phyloP scores from a whole-genome alignment of 1,140 invertebrate genomes.

The Drosophila bocqueti region DNA sequence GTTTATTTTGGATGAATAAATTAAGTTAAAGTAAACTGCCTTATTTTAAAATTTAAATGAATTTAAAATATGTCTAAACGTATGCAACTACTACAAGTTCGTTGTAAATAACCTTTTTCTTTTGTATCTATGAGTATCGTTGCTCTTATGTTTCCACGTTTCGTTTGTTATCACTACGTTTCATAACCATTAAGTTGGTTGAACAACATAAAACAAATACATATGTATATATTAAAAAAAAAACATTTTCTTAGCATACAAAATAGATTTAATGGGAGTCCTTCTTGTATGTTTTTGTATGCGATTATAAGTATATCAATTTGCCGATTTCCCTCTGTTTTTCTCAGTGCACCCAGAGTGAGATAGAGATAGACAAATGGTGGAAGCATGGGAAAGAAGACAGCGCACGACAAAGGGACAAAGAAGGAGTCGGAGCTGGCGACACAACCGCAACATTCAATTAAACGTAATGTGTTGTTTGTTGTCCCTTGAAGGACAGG shows the following conservation, averaged over 20 bases:
- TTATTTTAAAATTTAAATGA: neutral
- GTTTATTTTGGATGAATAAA: neutral
- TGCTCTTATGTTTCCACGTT: no score
- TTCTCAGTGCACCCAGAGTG: slow-evolving; percentile 5
- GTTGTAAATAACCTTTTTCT: no score
- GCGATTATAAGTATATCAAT: no score
- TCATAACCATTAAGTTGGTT: no score
- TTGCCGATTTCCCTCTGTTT: neutral
- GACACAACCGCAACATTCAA: slow-evolving; percentile 78
- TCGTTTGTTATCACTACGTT: no score
- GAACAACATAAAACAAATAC: no score
- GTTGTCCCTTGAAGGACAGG: slow-evolving; percentile 64
- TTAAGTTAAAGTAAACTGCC: accelerated
- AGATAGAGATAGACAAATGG: slow-evolving; percentile 1
- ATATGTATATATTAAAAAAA: no score
- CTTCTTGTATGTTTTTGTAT: neutral
- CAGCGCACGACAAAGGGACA: slow-evolving; percentile 18
- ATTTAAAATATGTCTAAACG: no score
- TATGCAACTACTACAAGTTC: no score
- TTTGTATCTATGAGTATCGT: no score
- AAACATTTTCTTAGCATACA: no score
- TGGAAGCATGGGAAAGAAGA: slow-evolving; percentile 1
- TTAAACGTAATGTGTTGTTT: slow-evolving; percentile 82
- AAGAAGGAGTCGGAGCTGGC: slow-evolving; percentile 32
- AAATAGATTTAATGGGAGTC: neutral